Evolutionary conservation across 2,797 vertebrate species (phyloP).

Genomic region (Harpagifer antarcticus): DNA sequence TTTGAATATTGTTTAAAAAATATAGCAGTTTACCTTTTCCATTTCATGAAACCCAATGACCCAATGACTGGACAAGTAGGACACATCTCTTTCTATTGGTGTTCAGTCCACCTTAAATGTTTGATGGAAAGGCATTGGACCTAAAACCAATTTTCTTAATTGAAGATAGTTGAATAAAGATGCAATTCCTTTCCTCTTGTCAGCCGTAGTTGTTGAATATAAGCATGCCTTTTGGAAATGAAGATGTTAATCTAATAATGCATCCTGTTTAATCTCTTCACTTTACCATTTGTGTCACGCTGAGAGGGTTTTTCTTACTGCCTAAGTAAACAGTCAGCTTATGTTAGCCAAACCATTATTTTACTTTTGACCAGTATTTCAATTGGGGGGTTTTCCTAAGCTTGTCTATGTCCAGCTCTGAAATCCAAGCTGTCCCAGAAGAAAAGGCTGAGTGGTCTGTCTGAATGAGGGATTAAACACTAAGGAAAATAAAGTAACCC

Average conservation of each 20-base stretch:
- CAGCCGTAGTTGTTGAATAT: not conserved
- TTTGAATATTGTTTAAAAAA: no score
- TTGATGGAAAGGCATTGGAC: no score
- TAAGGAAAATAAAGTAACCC: slow-evolving; percentile 46
- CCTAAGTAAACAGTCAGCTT: slow-evolving; percentile 41
- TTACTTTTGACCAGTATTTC: slow-evolving; percentile 2
- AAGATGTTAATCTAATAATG: not conserved
- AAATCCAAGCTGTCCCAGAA: slow-evolving; percentile 49
- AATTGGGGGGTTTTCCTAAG: not conserved
- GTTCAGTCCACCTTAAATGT: no score
- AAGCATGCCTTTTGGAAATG: not conserved
- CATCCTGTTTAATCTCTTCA: slow-evolving; percentile 4
- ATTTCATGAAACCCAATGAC: no score
- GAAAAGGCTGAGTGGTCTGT: slow-evolving; percentile 41
- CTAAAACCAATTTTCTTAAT: not conserved
- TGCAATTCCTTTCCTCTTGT: not conserved
- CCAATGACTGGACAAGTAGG: no score
- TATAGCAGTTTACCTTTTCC: no score
- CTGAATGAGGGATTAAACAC: slow-evolving; percentile 47
- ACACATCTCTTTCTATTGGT: no score
- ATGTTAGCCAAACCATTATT: slow-evolving; percentile 26
- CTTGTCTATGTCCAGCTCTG: slow-evolving; percentile 17
- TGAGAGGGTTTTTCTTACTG: not conserved
- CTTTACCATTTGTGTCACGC: not conserved
- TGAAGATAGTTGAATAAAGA: not conserved